These are phyloP conservation scores for Panopea generosa DNA, from an alignment of 2,888 invertebrate species.

Conservation along the genomic window DNA sequence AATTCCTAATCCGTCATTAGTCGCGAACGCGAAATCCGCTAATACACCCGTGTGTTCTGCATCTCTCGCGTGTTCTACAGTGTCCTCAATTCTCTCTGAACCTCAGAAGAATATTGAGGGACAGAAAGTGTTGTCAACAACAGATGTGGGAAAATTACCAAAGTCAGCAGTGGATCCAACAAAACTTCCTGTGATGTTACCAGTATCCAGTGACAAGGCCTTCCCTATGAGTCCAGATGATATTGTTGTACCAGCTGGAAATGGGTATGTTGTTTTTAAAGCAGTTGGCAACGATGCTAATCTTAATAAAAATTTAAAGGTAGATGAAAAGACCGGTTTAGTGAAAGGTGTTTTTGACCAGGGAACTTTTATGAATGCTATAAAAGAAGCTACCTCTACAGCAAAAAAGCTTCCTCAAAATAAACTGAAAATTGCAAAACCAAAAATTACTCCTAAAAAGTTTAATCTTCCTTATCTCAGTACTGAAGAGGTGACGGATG, in stretches of 20 bases:
- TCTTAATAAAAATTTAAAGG: not conserved
- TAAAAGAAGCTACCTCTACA: too few relatives aligned
- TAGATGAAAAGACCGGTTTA: slow-evolving; percentile 27
- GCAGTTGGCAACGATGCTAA: slow-evolving; percentile 17
- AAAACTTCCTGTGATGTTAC: slow-evolving; percentile 37
- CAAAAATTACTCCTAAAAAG: too few relatives aligned
- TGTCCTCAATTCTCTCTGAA: not conserved
- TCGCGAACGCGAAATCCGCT: not conserved
- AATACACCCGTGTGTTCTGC: not conserved
- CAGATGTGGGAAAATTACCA: slow-evolving; percentile 4
- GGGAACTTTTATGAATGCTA: slow-evolving; percentile 10
- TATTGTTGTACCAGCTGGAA: slow-evolving; percentile 47
- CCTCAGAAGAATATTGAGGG: not conserved
- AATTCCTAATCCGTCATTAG: slow-evolving; percentile 62
- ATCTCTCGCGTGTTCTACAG: not conserved
- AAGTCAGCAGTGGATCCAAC: slow-evolving; percentile 20
- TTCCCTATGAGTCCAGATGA: slow-evolving; percentile 44
- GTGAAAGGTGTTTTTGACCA: slow-evolving; percentile 29
- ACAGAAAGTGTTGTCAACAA: not conserved
- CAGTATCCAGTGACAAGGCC: slow-evolving; percentile 28
- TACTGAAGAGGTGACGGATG: too few relatives aligned
- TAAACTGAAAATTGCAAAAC: too few relatives aligned
- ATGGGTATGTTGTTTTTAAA: slow-evolving; percentile 65
- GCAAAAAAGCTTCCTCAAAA: too few relatives aligned
- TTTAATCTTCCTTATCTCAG: too few relatives aligned